Evolutionary conservation across 2,888 invertebrate genomes (phyloP).

Genomic region (Pasiphila rectangulata): DNA sequence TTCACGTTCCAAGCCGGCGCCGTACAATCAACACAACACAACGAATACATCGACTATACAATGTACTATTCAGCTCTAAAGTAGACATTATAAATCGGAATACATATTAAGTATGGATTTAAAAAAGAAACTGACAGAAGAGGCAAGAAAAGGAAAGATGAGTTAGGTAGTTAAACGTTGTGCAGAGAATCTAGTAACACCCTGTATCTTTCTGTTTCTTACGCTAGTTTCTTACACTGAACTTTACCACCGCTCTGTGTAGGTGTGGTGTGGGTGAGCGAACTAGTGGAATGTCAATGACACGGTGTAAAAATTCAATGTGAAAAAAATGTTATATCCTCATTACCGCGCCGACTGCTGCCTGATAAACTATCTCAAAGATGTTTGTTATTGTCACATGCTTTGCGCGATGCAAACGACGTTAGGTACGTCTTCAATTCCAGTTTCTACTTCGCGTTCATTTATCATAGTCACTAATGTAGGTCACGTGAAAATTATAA

Average conservation of each 20-base stretch:
- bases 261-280: neutral
- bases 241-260: constrained; percentile 22
- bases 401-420: neutral
- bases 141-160: constrained; percentile 2
- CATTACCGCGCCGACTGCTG: constrained; percentile 25
- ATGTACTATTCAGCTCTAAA: neutral
- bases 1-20: constrained; percentile 1
- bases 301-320: constrained; percentile 33
- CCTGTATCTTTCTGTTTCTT: constrained; percentile 62
- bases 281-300: neutral
- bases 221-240: constrained; percentile 44
- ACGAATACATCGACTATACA: neutral
- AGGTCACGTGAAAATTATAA: neutral
- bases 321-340: constrained; percentile 34
- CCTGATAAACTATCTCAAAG: constrained; percentile 23
- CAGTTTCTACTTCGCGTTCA: too few relatives aligned
- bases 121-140: neutral
- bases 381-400: constrained; percentile 14
- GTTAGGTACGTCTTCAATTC: too few relatives aligned
- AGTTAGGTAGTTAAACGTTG: constrained; percentile 11
- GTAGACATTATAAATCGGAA: neutral
- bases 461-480: too few relatives aligned
- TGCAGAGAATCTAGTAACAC: constrained; percentile 62
- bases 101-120: too few relatives aligned
- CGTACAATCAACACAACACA: constrained; percentile 1